phyloP scores from a whole-genome alignment of 35 echinoderm and acorn worm species.

The Amphiura filiformis region DNA sequence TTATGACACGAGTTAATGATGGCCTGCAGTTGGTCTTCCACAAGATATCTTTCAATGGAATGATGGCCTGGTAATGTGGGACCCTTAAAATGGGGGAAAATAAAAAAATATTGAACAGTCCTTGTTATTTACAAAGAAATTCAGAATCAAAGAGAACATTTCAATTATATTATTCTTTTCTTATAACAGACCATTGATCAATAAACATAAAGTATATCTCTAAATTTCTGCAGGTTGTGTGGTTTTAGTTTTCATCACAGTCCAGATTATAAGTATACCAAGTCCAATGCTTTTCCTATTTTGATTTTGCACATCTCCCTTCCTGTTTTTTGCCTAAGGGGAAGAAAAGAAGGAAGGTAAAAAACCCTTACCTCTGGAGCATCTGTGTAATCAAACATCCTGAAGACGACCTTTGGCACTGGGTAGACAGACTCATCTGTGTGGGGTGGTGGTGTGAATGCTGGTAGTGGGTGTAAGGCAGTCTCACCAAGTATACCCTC shows the following conservation, averaged over 20 bases:
- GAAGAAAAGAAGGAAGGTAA: background rate
- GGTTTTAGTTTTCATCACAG: no score
- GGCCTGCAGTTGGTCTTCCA: conserved; percentile 62
- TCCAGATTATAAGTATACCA: no score
- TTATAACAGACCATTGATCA: no score
- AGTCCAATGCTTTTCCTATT: no score
- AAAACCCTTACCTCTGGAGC: conserved; percentile 69
- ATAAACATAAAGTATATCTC: no score
- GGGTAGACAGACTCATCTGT: conserved; percentile 66
- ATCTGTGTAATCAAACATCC: conserved; percentile 94
- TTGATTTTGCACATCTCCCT: no score
- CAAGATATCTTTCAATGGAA: conserved; percentile 78
- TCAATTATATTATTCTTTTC: no score
- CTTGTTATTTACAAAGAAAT: background rate
- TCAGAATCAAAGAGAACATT: no score
- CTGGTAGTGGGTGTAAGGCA: conserved; percentile 59
- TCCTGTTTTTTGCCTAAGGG: no score
- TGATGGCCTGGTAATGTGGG: conserved; percentile 72
- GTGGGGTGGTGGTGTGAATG: conserved; percentile 70
- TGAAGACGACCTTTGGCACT: conserved; percentile 72
- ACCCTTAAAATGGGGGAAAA: conserved; percentile 41
- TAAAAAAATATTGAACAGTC: background rate
- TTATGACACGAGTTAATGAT: conserved; percentile 59
- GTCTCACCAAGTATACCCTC: conserved; percentile 73
- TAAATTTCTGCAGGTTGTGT: no score